Evolutionary conservation across 1,140 invertebrate species (phyloP).

Genomic region (Heterodera schachtii): DNA sequence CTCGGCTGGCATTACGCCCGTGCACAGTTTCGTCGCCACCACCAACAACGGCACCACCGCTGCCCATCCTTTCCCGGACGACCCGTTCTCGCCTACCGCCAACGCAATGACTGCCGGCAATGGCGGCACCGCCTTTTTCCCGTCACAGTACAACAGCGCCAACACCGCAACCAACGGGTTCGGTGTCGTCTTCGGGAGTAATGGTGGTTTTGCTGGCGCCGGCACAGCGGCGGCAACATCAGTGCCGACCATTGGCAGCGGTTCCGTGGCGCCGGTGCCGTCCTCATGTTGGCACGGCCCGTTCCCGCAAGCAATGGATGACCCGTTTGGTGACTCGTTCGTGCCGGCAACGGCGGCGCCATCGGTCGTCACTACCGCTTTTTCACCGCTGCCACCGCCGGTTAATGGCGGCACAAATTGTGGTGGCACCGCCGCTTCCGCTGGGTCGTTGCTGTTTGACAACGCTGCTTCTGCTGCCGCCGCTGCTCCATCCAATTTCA

Average conservation of each 20-base stretch:
- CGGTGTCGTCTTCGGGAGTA: too few relatives aligned
- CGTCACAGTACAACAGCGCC: too few relatives aligned
- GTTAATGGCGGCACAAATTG: background rate
- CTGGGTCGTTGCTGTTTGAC: background rate
- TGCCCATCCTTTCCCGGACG: slow-evolving; percentile 20
- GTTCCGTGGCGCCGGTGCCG: too few relatives aligned
- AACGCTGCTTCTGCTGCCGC: background rate
- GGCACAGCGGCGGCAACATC: background rate
- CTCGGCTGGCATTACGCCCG: background rate
- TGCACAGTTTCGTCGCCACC: background rate
- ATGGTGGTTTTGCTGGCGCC: background rate
- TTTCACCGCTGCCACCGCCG: slow-evolving; percentile 9
- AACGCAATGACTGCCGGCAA: background rate
- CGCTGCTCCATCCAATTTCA: slow-evolving; percentile 1
- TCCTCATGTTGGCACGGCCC: slow-evolving; percentile 2
- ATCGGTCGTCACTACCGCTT: slow-evolving; percentile 24
- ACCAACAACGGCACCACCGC: too few relatives aligned
- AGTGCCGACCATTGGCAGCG: background rate
- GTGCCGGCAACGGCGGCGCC: slow-evolving; percentile 20
- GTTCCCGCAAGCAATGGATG: slow-evolving; percentile 31
- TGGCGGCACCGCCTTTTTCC: too few relatives aligned
- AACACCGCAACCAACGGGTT: too few relatives aligned
- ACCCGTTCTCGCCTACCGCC: background rate
- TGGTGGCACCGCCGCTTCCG: background rate
- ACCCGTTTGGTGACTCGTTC: slow-evolving; percentile 59